These are phyloP conservation scores for Cremastinae sp. DNA, from an alignment of 2,888 invertebrate genomes.

Conservation along the genomic window DNA sequence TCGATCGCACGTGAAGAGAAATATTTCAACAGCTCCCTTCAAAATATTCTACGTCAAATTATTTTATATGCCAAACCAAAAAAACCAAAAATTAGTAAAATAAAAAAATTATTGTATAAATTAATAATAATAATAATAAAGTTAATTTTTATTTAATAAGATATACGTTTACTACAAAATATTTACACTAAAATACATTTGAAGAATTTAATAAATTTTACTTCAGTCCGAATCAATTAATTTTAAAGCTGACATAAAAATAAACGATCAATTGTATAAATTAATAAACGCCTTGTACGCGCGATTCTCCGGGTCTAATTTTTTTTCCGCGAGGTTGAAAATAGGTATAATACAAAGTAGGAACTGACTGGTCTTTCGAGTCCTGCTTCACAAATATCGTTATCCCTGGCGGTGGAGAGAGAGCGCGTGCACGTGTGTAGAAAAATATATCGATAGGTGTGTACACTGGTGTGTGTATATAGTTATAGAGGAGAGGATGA, in stretches of 20 bases:
- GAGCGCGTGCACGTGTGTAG: not conserved
- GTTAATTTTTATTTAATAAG: too few relatives aligned
- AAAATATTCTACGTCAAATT: conserved; percentile 30
- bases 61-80: conserved; percentile 20
- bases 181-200: not conserved
- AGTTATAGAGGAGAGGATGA: conserved; percentile 14
- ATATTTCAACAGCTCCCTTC: not conserved
- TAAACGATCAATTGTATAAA: too few relatives aligned
- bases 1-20: not conserved
- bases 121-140: too few relatives aligned
- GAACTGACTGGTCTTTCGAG: conserved; percentile 15
- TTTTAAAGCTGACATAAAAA: too few relatives aligned
- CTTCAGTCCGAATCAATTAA: too few relatives aligned
- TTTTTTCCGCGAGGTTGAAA: not conserved
- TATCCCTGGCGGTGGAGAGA: conserved; percentile 17
- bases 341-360: conserved; percentile 27
- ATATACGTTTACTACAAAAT: conserved; percentile 19
- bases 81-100: too few relatives aligned
- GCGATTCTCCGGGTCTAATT: too few relatives aligned
- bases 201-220: too few relatives aligned
- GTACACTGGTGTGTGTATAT: too few relatives aligned
- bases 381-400: conserved; percentile 42
- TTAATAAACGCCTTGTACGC: too few relatives aligned
- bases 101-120: too few relatives aligned
- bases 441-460: not conserved